Conservation (phyloP, 2,797 vertebrate species). For the Sebastes paucispinis region DNA sequence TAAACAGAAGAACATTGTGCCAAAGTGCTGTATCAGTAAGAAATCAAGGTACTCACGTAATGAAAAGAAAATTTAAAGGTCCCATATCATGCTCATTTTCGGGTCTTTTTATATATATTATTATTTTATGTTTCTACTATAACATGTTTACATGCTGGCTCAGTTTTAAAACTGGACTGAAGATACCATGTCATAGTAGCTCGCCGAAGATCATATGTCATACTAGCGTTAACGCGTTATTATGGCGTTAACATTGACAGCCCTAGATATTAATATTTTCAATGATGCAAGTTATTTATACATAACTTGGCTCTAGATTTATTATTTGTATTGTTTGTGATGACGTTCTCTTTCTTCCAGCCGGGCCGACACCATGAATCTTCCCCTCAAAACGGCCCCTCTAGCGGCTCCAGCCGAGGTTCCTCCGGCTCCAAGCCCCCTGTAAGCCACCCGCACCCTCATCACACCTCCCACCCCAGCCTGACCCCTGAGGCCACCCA, state of each 20-base stretch:
- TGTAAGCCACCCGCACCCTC: conserved; percentile 70
- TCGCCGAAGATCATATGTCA: too few species aligned
- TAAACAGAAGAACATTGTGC: background rate
- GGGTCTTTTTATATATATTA: background rate
- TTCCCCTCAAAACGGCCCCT: conserved; percentile 84
- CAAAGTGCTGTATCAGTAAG: background rate
- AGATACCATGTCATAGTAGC: too few species aligned
- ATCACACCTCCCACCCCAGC: conserved; percentile 80
- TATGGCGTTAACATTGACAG: too few species aligned
- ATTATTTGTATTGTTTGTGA: background rate
- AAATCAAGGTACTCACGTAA: background rate
- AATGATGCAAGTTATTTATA: background rate
- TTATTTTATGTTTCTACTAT: too few species aligned
- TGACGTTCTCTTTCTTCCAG: conserved; percentile 25
- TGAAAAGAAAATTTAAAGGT: background rate
- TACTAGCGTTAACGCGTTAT: too few species aligned
- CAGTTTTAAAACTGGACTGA: too few species aligned
- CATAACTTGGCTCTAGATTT: background rate
- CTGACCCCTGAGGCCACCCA: conserved; percentile 71
- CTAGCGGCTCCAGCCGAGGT: conserved; percentile 44
- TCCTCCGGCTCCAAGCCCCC: conserved; percentile 65
- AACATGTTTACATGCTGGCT: too few species aligned
- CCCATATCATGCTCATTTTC: background rate
- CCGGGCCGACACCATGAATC: conserved; percentile 74
- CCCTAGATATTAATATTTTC: background rate